A percentile compares a stretch with the other conserved stretches of the same genome.
phyloP scores from a whole-genome alignment of 2,888 invertebrate genomes.

The Adelphocoris suturalis region DNA sequence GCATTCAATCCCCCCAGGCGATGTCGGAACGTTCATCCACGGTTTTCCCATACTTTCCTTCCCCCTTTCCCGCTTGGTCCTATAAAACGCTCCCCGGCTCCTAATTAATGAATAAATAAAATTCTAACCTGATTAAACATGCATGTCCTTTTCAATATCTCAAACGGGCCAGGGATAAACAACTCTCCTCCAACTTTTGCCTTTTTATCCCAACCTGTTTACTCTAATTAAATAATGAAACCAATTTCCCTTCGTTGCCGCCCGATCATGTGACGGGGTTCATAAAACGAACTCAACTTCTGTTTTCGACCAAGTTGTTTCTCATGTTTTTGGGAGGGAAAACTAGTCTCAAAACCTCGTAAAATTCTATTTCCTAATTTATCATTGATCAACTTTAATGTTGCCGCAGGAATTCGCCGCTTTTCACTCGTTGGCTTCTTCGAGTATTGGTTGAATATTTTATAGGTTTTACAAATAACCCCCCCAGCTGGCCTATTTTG shows the following conservation, averaged over 20 bases:
- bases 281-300: conserved; percentile 14
- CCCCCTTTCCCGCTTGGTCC: conserved; percentile 36
- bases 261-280: background rate
- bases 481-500: background rate
- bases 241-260: conserved; percentile 23
- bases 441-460: background rate
- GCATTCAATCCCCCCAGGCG: conserved; percentile 65
- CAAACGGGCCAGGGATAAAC: conserved; percentile 54
- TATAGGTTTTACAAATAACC: background rate
- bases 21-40: conserved; percentile 28
- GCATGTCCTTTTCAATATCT: conserved; percentile 60
- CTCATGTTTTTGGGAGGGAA: background rate
- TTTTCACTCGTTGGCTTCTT: conserved; percentile 4
- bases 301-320: conserved; percentile 2
- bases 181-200: conserved; percentile 68
- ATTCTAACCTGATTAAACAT: conserved; percentile 65
- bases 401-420: background rate
- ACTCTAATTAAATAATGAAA: conserved; percentile 60
- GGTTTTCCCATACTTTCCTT: conserved; percentile 60
- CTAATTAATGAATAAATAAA: conserved; percentile 67
- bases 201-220: conserved; percentile 51
- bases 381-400: conserved; percentile 6
- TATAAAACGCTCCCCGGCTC: background rate
- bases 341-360: background rate
- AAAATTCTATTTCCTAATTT: background rate